Evolutionary conservation across 2,113 vertebrate species (phyloP).

Genomic region (Otolemur garnettii): DNA sequence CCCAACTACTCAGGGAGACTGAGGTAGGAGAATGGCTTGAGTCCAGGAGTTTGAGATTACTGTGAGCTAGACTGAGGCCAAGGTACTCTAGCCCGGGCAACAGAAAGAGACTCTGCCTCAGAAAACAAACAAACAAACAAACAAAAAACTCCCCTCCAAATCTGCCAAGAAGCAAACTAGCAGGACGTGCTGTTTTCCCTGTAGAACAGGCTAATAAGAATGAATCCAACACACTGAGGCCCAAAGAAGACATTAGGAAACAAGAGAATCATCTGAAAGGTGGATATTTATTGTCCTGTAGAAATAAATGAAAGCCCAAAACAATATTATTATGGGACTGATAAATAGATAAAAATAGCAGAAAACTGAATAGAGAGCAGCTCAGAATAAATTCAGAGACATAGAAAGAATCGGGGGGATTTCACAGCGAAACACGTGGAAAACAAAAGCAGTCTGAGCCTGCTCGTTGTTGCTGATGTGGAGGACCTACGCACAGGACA

Average conservation of each 20-base stretch:
- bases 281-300: not conserved
- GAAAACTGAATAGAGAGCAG: not conserved
- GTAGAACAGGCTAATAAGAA: not conserved
- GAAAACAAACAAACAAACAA: no score
- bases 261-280: not conserved
- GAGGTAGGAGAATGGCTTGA: no score
- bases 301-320: constrained; percentile 20
- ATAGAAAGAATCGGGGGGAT: not conserved
- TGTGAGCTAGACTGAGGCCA: no score
- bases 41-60: no score
- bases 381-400: not conserved
- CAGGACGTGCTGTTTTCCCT: not conserved
- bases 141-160: not conserved
- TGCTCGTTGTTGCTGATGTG: not conserved
- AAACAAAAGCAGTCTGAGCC: not conserved
- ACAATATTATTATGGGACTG: not conserved
- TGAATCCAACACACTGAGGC: not conserved
- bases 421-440: not conserved
- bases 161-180: not conserved
- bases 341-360: not conserved
- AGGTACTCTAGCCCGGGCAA: no score
- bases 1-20: no score
- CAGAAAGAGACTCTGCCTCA: no score
- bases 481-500: not conserved
- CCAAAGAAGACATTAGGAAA: constrained; percentile 38